These are phyloP conservation scores for Ornithorhynchus anatinus DNA, from an alignment of 2,113 vertebrate species.

Conservation along the genomic window DNA sequence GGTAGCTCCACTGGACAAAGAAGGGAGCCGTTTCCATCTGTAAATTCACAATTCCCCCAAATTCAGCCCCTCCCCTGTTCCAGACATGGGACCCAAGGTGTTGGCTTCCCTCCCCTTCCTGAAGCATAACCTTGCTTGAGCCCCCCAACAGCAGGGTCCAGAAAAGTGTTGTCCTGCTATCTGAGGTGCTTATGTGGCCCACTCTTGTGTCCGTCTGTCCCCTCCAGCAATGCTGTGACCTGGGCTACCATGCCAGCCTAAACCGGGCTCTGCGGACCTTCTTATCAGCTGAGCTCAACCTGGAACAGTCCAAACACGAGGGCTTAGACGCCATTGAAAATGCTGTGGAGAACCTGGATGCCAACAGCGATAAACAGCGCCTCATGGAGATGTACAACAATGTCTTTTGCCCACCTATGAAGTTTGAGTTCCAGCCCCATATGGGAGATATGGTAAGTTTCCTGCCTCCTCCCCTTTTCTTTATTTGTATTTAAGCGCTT, in stretches of 20 bases:
- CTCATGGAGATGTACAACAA: constrained; percentile 99
- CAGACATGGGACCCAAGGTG: neutral
- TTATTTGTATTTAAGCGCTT: neutral
- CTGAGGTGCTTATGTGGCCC: neutral
- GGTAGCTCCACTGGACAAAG: too few species aligned
- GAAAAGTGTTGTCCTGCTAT: too few species aligned
- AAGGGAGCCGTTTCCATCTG: too few species aligned
- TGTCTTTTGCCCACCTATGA: constrained; percentile 94
- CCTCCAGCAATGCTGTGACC: constrained; percentile 91
- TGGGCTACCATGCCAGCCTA: constrained; percentile 96
- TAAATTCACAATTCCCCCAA: too few species aligned
- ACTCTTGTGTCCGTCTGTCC: neutral
- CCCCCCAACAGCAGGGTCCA: too few species aligned
- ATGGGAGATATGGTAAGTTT: constrained; percentile 93
- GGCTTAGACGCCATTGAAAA: constrained; percentile 92
- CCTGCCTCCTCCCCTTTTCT: neutral
- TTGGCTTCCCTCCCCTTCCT: neutral
- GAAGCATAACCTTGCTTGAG: too few species aligned
- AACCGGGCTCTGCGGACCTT: constrained; percentile 93
- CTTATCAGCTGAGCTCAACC: constrained; percentile 93
- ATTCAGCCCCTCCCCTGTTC: too few species aligned
- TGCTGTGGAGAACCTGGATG: constrained; percentile 91
- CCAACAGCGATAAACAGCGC: constrained; percentile 93
- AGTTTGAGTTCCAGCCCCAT: constrained; percentile 97
- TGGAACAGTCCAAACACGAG: constrained; percentile 92